phyloP scores from a whole-genome alignment of 2,113 vertebrate species.

The Rousettus leschenaultii region DNA sequence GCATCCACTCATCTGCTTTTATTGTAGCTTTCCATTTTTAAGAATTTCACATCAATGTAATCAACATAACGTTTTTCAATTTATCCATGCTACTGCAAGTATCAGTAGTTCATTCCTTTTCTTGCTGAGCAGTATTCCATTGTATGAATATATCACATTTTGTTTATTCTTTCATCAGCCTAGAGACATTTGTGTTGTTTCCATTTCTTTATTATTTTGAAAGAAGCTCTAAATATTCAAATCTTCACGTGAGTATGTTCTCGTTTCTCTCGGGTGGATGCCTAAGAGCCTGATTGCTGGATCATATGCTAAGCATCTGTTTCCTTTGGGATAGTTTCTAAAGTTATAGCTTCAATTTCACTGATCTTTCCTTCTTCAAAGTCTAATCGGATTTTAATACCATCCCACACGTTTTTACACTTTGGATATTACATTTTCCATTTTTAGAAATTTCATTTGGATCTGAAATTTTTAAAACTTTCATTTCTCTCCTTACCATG shows the following conservation, averaged over 20 bases:
- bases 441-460: constrained; percentile 1
- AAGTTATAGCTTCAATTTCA: neutral
- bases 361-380: constrained; percentile 14
- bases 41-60: neutral
- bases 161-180: neutral
- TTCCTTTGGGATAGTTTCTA: constrained; percentile 10
- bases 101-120: neutral
- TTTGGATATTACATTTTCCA: neutral
- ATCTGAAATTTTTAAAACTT: neutral
- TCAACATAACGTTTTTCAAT: neutral
- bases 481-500: neutral
- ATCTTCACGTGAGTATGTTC: neutral
- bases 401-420: neutral
- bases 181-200: neutral
- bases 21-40: neutral
- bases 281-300: neutral
- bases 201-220: neutral
- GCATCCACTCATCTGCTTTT: neutral
- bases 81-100: neutral
- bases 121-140: neutral
- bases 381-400: neutral
- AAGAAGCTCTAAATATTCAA: neutral
- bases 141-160: neutral
- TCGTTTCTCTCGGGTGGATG: neutral
- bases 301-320: neutral